Percentiles rank a stretch among this genome's conserved stretches.
These are phyloP conservation scores for Bhutanitis thaidina DNA, from an alignment of 2,888 invertebrate genomes.

Conservation along the genomic window DNA sequence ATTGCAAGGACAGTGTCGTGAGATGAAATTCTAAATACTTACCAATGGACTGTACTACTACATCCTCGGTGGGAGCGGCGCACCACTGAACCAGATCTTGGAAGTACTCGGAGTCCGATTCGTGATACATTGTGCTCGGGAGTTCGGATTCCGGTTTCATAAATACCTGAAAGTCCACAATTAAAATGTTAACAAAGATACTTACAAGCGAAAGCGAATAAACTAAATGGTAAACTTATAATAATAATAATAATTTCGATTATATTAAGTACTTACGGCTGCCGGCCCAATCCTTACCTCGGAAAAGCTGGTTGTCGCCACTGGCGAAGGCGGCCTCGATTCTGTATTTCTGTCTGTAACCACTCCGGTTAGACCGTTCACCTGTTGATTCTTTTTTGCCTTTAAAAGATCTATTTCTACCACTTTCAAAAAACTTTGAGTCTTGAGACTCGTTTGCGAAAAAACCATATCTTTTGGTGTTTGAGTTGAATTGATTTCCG, in stretches of 20 bases:
- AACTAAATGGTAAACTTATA: constrained; percentile 50
- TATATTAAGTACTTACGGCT: constrained; percentile 58
- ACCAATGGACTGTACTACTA: constrained; percentile 73
- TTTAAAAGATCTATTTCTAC: constrained; percentile 76
- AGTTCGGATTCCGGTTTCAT: constrained; percentile 67
- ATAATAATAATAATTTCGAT: constrained; percentile 36
- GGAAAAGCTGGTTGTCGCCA: constrained; percentile 57
- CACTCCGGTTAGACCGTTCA: constrained; percentile 59
- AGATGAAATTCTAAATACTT: constrained; percentile 27
- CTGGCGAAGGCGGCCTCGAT: constrained; percentile 42
- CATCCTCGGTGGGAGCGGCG: constrained; percentile 73
- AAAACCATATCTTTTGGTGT: constrained; percentile 77
- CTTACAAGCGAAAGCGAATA: constrained; percentile 26
- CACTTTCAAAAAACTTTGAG: constrained; percentile 74
- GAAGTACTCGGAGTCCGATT: constrained; percentile 83
- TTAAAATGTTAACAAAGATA: constrained; percentile 38
- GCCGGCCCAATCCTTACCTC: constrained; percentile 60
- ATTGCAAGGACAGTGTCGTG: background rate
- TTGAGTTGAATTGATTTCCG: constrained; percentile 66
- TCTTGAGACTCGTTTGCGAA: constrained; percentile 76
- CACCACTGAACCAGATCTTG: constrained; percentile 84
- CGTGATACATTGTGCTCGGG: constrained; percentile 69
- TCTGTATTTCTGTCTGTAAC: constrained; percentile 56
- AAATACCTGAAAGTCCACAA: constrained; percentile 61
- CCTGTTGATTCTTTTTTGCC: constrained; percentile 63